Evolutionary conservation across 1,140 invertebrate species (phyloP).

Genomic region (Venustaconcha ellipsiformis): DNA sequence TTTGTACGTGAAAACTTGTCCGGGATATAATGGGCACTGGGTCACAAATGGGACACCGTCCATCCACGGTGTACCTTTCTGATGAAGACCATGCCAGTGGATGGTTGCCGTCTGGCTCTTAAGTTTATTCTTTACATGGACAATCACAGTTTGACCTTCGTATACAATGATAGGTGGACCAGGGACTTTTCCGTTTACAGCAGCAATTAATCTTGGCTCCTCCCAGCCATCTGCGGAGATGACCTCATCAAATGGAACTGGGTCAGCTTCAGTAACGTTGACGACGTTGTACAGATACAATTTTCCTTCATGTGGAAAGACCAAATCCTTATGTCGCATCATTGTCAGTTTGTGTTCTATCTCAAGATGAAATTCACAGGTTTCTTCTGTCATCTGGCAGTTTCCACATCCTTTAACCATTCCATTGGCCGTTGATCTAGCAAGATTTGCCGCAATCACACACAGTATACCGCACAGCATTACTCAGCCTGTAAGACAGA

Average conservation of each 20-base stretch:
- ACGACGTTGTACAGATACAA: slow-evolving; percentile 49
- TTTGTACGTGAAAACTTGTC: slow-evolving; percentile 87
- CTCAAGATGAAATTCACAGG: slow-evolving; percentile 44
- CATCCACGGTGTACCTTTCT: slow-evolving; percentile 85
- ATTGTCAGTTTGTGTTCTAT: slow-evolving; percentile 49
- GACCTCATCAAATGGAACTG: slow-evolving; percentile 39
- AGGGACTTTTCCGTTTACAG: slow-evolving; percentile 54
- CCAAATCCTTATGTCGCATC: slow-evolving; percentile 37
- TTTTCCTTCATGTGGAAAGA: slow-evolving; percentile 42
- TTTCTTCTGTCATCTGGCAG: slow-evolving; percentile 28
- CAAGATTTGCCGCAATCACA: no score
- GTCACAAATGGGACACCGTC: slow-evolving; percentile 92
- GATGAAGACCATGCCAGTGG: slow-evolving; percentile 90
- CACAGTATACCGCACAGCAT: no score
- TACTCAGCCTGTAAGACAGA: no score
- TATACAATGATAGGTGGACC: slow-evolving; percentile 78
- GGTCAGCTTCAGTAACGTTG: slow-evolving; percentile 31
- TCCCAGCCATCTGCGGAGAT: slow-evolving; percentile 58
- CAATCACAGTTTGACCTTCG: slow-evolving; percentile 84
- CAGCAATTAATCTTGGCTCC: slow-evolving; percentile 34
- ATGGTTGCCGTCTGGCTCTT: slow-evolving; percentile 84
- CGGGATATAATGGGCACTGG: slow-evolving; percentile 89
- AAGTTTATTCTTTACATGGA: slow-evolving; percentile 87
- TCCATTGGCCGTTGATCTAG: no score
- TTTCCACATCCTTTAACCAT: neutral